These are phyloP conservation scores for Drosophila baimaii DNA, from an alignment of 1,140 invertebrate species.

Conservation along the genomic window DNA sequence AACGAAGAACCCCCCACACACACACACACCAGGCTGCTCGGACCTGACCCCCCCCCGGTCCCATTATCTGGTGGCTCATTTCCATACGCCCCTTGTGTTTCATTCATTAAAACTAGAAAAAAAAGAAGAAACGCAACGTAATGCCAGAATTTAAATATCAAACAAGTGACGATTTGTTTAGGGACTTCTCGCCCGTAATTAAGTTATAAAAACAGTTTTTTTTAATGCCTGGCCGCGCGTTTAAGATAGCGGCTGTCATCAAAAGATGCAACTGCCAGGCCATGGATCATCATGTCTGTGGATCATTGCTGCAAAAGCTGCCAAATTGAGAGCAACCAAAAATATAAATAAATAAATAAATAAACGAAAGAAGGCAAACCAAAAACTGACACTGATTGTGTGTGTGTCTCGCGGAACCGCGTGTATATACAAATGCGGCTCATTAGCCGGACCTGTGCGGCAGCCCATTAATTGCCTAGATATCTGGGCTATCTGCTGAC, in stretches of 20 bases:
- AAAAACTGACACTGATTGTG: conserved; percentile 18
- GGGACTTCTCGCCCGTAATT: conserved; percentile 48
- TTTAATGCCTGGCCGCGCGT: conserved; percentile 58
- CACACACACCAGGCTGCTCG: conserved; percentile 34
- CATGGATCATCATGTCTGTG: conserved; percentile 8
- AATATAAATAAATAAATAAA: not conserved
- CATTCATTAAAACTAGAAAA: conserved; percentile 59
- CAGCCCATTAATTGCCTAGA: conserved; percentile 66
- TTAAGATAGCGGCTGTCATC: conserved; percentile 71
- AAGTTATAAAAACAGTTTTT: conserved; percentile 80
- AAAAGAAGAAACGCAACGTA: conserved; percentile 9
- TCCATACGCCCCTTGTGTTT: conserved; percentile 41
- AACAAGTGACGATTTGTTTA: conserved; percentile 76
- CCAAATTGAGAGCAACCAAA: not conserved
- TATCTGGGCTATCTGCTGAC: conserved; percentile 49
- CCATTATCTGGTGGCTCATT: conserved; percentile 49
- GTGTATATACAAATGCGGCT: conserved; percentile 55
- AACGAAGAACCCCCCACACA: conserved; percentile 28
- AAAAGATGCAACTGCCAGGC: conserved; percentile 26
- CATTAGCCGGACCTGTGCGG: conserved; percentile 58
- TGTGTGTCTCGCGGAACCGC: not conserved
- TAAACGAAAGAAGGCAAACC: conserved; percentile 1
- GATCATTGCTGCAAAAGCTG: not conserved
- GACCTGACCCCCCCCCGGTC: not conserved
- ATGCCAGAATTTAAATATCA: conserved; percentile 66